Evolutionary conservation across 2,113 vertebrate genomes (phyloP).

Genomic region (Calidris pugnax): DNA sequence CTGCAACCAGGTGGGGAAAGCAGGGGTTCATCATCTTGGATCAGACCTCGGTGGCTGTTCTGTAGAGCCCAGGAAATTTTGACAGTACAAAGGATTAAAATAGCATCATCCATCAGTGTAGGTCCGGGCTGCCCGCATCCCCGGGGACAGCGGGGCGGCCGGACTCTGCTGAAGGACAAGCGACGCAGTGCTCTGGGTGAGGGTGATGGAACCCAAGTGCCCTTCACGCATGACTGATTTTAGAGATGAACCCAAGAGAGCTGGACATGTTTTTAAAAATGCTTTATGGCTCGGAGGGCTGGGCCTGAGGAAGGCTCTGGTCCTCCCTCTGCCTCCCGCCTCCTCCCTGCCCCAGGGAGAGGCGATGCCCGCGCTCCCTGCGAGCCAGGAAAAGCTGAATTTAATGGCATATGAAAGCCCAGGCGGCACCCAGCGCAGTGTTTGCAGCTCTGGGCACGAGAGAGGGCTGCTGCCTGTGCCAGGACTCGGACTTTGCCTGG

Average conservation of each 20-base stretch:
- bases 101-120: accelerated
- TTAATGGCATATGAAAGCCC: neutral
- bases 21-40: neutral
- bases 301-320: neutral
- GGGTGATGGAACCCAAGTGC: neutral
- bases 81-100: neutral
- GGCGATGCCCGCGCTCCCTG: neutral
- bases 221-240: neutral
- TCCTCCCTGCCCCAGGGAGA: neutral
- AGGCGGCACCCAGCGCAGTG: accelerated
- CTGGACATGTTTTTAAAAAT: neutral
- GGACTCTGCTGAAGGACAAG: neutral
- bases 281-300: neutral
- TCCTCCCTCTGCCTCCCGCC: neutral
- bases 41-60: neutral
- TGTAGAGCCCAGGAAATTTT: neutral
- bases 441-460: neutral
- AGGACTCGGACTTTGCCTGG: neutral
- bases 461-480: neutral
- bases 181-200: accelerated
- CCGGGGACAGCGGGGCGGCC: accelerated
- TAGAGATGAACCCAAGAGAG: neutral
- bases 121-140: neutral
- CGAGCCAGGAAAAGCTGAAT: neutral
- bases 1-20: neutral